phyloP scores from a whole-genome alignment of 1,140 invertebrate genomes.

The Holcopasites calliopsidis region DNA sequence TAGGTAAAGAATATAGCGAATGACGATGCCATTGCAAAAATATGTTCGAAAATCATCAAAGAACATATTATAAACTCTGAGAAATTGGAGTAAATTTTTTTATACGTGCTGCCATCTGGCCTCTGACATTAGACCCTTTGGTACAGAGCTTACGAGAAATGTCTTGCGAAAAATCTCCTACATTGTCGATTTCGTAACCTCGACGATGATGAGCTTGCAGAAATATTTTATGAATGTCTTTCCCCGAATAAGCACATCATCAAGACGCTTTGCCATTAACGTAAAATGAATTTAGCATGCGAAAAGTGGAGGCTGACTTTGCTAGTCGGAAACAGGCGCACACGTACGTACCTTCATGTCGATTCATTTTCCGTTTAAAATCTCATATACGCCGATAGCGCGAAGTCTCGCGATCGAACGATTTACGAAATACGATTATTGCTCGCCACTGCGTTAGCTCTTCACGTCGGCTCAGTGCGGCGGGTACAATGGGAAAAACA shows the following conservation, averaged over 20 bases:
- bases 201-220: conserved; percentile 13
- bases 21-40: conserved; percentile 22
- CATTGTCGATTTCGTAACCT: conserved; percentile 23
- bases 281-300: conserved; percentile 15
- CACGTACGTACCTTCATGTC: conserved; percentile 88
- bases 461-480: conserved; percentile 53
- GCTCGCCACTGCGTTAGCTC: conserved; percentile 40
- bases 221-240: conserved; percentile 23
- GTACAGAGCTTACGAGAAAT: conserved; percentile 45
- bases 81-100: conserved; percentile 65
- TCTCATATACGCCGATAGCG: conserved; percentile 81
- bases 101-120: conserved; percentile 76
- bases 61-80: conserved; percentile 48
- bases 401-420: conserved; percentile 75
- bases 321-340: conserved; percentile 57
- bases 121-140: conserved; percentile 72
- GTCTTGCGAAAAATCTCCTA: conserved; percentile 47
- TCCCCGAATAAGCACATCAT: neutral
- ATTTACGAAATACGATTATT: conserved; percentile 74
- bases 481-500: conserved; percentile 80
- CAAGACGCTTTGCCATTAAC: neutral
- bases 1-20: neutral
- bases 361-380: conserved; percentile 86
- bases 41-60: conserved; percentile 40
- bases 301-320: conserved; percentile 49